phyloP scores from a whole-genome alignment of 2,888 invertebrate species.

The Patella caerulea region DNA sequence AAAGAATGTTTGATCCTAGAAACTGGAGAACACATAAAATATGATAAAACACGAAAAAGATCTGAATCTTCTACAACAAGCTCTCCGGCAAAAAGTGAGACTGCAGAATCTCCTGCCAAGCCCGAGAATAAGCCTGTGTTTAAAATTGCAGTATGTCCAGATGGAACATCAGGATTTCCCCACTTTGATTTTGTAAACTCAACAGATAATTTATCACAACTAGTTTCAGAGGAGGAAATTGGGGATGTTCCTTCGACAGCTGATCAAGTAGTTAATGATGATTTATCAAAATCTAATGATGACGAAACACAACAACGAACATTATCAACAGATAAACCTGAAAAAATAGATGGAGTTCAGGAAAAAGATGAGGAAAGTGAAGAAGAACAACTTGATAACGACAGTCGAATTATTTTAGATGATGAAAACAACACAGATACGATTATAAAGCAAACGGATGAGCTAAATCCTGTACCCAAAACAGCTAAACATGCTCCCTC shows the following conservation, averaged over 20 bases:
- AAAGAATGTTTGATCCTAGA: slow-evolving; percentile 51
- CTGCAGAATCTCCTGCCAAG: neutral
- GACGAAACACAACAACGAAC: neutral
- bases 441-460: slow-evolving; percentile 33
- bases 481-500: slow-evolving; percentile 37
- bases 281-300: slow-evolving; percentile 25
- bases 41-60: slow-evolving; percentile 21
- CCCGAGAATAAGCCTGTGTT: neutral
- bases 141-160: neutral
- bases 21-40: slow-evolving; percentile 46
- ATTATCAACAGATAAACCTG: neutral
- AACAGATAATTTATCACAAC: neutral
- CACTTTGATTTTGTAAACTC: slow-evolving; percentile 11
- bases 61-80: slow-evolving; percentile 11
- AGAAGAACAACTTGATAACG: slow-evolving; percentile 1
- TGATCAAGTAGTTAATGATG: slow-evolving; percentile 23
- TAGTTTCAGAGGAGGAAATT: neutral
- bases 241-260: neutral
- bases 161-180: slow-evolving; percentile 1
- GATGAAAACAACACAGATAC: slow-evolving; percentile 29
- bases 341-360: slow-evolving; percentile 25
- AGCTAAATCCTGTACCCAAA: slow-evolving; percentile 20
- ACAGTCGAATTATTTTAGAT: neutral
- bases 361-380: slow-evolving; percentile 29
- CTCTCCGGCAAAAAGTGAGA: slow-evolving; percentile 13